Evolutionary conservation across 2,113 vertebrate genomes (phyloP), one percentile per base, ranked within the genome.

Genomic region (Dissostichus mawsoni): DNA sequence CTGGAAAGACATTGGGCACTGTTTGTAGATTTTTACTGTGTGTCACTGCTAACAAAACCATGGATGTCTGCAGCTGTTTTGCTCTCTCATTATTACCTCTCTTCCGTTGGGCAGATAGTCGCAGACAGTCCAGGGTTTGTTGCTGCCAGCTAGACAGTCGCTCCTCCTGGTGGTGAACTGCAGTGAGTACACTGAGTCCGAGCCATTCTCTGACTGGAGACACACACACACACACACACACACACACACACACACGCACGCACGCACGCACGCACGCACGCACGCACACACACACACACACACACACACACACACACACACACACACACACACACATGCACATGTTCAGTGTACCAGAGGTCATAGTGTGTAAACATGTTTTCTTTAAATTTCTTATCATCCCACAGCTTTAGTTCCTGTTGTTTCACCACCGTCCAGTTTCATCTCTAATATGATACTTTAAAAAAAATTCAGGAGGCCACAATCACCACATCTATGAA

Each of bases 61-160:
- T 68, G 25, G 8, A n/a, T 4, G 36, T 52, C 17, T 23, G 64
- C 45, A 65, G 47, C 23, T 12, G 66, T 16, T 5, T 18, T 44
- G 23, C 5, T 47, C 29, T 50, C 18, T 51, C 2, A 17, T 59
- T 56, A 6, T n/a, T 58, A 97, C 96, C 96, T 89, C 93, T 90
- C 12, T 81, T 10, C 69, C 72, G 20, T 44, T 0, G 3, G 58
- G 78, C 69, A 92, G 87, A 78, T 97, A 97, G 76, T 95, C 71
- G 53, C 97, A 99, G 0, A 97, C 93, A 74, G 94, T 93, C 97
- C 97, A 98, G 5, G 44, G 56, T 90, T 92, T 95, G 56, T 44
- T 69, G 79, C 81, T 94, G 18, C 87, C 89, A 25, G 69, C 14
- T 3, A 82, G 16, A 76, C 98, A 99, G 48, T 94, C 69, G 0